These are phyloP conservation scores for Leucosticte australis DNA, from an alignment of 2,113 vertebrate genomes.

Conservation along the genomic window DNA sequence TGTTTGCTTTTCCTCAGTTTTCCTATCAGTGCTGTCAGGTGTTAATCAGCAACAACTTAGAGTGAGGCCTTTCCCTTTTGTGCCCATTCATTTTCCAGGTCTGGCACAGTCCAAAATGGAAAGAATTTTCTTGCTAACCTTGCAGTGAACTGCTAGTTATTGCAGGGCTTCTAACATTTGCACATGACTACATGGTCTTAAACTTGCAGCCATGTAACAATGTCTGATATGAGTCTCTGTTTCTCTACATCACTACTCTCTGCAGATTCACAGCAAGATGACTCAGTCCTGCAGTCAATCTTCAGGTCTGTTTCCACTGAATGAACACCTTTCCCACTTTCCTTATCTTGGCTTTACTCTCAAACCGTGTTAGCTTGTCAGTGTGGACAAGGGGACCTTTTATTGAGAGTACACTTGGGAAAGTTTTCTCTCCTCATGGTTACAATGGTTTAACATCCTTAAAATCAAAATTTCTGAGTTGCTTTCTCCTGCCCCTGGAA, in stretches of 20 bases:
- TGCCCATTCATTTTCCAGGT: accelerated
- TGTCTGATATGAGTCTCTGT: not conserved
- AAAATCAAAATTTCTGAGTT: not conserved
- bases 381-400: not conserved
- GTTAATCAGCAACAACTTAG: not conserved
- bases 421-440: not conserved
- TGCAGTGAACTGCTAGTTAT: not conserved
- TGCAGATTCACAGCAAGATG: not conserved
- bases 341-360: not conserved
- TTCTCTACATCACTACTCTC: not conserved
- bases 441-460: not conserved
- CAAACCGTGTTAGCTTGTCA: accelerated
- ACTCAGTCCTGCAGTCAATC: not conserved
- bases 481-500: not conserved
- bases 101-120: not conserved
- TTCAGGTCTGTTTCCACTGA: not conserved
- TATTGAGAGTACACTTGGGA: not conserved
- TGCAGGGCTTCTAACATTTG: not conserved
- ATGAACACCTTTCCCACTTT: not conserved
- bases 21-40: not conserved
- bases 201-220: not conserved
- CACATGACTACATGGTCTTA: not conserved
- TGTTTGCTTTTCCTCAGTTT: not conserved
- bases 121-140: not conserved
- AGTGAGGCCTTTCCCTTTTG: not conserved